Evolutionary conservation across 2,113 vertebrate genomes (phyloP), one percentile per base, ranked within the genome.

Genomic region (Calcarius ornatus): DNA sequence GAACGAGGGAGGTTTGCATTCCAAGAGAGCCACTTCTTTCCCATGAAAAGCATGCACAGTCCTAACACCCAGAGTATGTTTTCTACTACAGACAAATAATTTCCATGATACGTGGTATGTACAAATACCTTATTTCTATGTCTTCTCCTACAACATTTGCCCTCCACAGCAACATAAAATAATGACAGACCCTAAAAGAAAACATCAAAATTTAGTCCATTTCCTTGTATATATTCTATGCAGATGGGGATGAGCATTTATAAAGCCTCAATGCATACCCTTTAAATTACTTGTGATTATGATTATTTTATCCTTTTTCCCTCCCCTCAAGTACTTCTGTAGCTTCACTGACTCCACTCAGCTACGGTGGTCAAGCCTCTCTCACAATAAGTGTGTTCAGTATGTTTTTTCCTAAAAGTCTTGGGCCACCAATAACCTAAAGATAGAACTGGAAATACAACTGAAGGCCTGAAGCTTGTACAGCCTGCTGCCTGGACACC

Each of bases 1-100:
- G 76, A 93, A 66, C 59, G 92, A 92, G 54, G 88, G 88, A 90
- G 81, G 57, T 51, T 93, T 90, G 66, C 75, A 92, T 96, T 94
- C 94, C 92, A 75, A 64, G 43, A 86, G 51, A 92, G 76, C 5
- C 38, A 50, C 65, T 93, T 86, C 76, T 94, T 94, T 94, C 88
- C 80, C 88, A 93, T 56, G 82, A 84, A 86, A 97, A 93, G 61
- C 47, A 94, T 73, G 56, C 66, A 73, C 35, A 51, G 11, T 70
- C 64, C 60, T 88, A 83, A 81, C 28, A 31, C 38, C 33, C 51
- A 61, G 76, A 71, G 13, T 38, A 24, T 64, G 40, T 54, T 90
- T 82, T 88, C 65, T 77, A 25, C 42, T 53, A 54, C 42, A 77
- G 70, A 48, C 17, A 71, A 87, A 47, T 78, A 9, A 90, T 70